Conservation (phyloP, 2,797 vertebrate genomes). For the Hybognathus amarus region DNA sequence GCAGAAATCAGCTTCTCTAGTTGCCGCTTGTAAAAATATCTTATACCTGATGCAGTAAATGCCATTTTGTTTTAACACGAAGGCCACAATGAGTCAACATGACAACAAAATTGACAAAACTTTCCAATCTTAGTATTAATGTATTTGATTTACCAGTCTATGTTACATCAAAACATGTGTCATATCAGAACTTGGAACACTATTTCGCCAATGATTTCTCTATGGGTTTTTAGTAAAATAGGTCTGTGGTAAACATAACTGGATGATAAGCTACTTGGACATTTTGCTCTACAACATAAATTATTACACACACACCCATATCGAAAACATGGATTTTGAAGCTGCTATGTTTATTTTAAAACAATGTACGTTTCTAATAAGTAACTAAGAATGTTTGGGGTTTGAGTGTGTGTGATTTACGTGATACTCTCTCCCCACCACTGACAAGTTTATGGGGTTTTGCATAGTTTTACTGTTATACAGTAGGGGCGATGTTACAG, state of each 20-base stretch:
- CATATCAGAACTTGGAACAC: not conserved
- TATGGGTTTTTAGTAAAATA: not conserved
- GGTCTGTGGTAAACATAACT: not conserved
- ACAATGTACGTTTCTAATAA: not conserved
- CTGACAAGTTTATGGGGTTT: too few species aligned
- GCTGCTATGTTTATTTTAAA: not conserved
- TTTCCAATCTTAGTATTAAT: not conserved
- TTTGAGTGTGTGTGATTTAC: too few species aligned
- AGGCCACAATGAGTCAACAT: not conserved
- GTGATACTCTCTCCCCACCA: too few species aligned
- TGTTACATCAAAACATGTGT: not conserved
- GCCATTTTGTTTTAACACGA: constrained; percentile 19
- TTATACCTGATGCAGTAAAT: constrained; percentile 50
- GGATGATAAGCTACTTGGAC: too few species aligned
- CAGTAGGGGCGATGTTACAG: not conserved
- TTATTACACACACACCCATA: not conserved
- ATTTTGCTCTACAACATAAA: not conserved
- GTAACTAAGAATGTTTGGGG: too few species aligned
- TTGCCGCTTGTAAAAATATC: constrained; percentile 23
- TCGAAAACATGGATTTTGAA: not conserved
- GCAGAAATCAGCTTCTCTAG: constrained; percentile 48
- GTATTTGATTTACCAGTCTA: not conserved
- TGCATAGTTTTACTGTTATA: not conserved
- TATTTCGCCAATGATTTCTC: not conserved
- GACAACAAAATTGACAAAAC: not conserved